Base-by-base conservation (phyloP, 2,797 vertebrate species). In the Bucorvus abyssinicus region DNA sequence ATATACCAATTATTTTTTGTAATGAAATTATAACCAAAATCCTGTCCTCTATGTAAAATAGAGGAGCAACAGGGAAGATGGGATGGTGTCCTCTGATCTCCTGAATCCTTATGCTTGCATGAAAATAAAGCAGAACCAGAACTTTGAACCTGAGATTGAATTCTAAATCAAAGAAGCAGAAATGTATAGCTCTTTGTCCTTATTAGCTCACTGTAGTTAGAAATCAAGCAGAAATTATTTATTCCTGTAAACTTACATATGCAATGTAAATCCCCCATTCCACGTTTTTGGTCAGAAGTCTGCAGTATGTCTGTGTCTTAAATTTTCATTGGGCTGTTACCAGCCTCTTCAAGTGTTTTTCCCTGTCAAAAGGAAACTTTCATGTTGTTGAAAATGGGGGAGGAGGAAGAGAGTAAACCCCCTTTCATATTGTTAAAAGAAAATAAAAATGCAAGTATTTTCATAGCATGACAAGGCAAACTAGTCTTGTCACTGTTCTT, bases 1-100 rank as follows among this genome's bases (percentile, higher is more conserved):
- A 71, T n/a, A 80, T 73, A 64, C 21, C 79, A 85, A 77, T 94
- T 96, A 74, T 63, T 94, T 93, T 85, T 87, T 90, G 34, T 65
- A 73, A 84, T 86, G 61, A 81, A 90, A 75, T 89, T 74, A 36
- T 13, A 76, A 79, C 61, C 74, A 85, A 75, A 85, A 75, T 18
- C 2, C 22, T 90, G 92, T 89, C 81, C 70, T 60, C 56, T 89
- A 49, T 4, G 14, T 92, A 67, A 94, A 94, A 90, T 21, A 89
- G 20, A 84, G 36, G 44, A 92, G 40, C 70, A 88, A 44, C 70
- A 84, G 69, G 63, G 74, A 61, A 81, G 40, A 73, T 63, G 67
- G 23, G 85, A 75, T n/a, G 55, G 53, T 55, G 67, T 82, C 38
- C 61, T 95, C 65, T 89, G 52, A 82, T 93, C 56, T 95, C 55